Evolutionary conservation across 2,113 vertebrate species (phyloP), one percentile per base, ranked within the genome.

Genomic region (Serilophus lunatus): DNA sequence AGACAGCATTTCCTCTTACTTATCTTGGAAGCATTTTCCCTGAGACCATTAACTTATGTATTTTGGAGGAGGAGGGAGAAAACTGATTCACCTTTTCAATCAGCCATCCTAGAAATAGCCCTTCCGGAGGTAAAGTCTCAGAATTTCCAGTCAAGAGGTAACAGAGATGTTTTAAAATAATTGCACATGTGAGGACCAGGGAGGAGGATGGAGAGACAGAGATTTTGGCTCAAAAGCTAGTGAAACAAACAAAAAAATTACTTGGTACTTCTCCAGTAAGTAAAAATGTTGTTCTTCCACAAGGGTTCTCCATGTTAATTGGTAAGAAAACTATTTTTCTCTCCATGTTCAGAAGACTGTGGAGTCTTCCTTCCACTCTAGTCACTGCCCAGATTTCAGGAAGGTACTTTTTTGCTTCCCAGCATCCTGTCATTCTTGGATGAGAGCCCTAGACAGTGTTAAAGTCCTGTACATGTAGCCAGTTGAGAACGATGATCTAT

Each of bases 141-240:
- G 74, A 94, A 91, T 95, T 96, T 94, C 84, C 86, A 78, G 29
- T 78, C 40, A 75, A n/a, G 56, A 70, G 24, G 45, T 81, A 83
- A 84, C 9, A 33, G 38, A 17, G 7, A 38, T 63, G 45, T 82
- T 92, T 66, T 76, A 24, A 68, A 86, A 71, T 45, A 76, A 51
- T 18, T 75, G 11, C 18, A 45, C 3, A 3, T 74, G 13, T 7
- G 76, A 68, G 35, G 66, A 68, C 26, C 10, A 26, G 23, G 22
- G 5, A 24, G 0, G 14, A 13, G 12, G 15, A 83, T 40, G 22
- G 4, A 57, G 35, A 51, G 28, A 19, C n/a, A n/a, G 24, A 87
- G 42, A 42, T 42, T 90, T 79, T 91, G 75, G 33, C 44, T 90
- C 24, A 82, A 44, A 85, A 79, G 36, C 1, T 57, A 44, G 8